Evolutionary conservation across 2,113 vertebrate genomes (phyloP), one percentile per base, ranked within the genome.

Genomic region (Cryptomyrus ogoouensis): DNA sequence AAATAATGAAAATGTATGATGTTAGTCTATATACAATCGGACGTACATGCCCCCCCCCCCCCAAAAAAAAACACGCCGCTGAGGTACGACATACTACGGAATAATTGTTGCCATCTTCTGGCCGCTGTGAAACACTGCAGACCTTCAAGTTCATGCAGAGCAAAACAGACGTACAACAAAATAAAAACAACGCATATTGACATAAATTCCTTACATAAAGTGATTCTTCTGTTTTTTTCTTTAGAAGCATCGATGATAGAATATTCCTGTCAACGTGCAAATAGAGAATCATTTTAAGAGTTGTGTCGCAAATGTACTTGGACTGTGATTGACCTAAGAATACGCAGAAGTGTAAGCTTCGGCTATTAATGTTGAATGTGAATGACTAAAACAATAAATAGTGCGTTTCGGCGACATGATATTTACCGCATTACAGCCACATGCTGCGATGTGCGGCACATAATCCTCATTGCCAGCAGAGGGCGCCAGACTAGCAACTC

Each of bases 61-160:
- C 15, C 52, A 1, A 1, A 6, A 58, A 53, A n/a, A 66, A 66
- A 27, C 27, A 62, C 58, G n/a, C 62, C 3, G 62, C 58, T n/a
- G 58, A 24, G 58, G 0, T 27, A 31, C n/a, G 10, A 70, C n/a
- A 70, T 31, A 31, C 21, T 0, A 62, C 31, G 10, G 27, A 74
- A n/a, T 83, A 83, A n/a, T 21, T 42, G 31, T 49, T 85, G 83
- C 83, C 46, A 85, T 85, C 83, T 85, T 44, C 83, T 85, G 46
- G 83, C 2, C 83, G 21, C 21, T 31, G n/a, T 50, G 47, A 50
- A 31, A 5, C 44, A 49, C 21, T 50, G 46, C 44, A 5, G 21
- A 47, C 21, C 24, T n/a, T 86, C 47, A 5, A 15, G 44, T 86
- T 47, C 50, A 86, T 15, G n/a, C n/a, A 85, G 12, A 27, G 83